Percentiles rank a stretch among this genome's conserved stretches.
Conservation (phyloP, 2,113 vertebrate genomes). For the Phyllostomus discolor region DNA sequence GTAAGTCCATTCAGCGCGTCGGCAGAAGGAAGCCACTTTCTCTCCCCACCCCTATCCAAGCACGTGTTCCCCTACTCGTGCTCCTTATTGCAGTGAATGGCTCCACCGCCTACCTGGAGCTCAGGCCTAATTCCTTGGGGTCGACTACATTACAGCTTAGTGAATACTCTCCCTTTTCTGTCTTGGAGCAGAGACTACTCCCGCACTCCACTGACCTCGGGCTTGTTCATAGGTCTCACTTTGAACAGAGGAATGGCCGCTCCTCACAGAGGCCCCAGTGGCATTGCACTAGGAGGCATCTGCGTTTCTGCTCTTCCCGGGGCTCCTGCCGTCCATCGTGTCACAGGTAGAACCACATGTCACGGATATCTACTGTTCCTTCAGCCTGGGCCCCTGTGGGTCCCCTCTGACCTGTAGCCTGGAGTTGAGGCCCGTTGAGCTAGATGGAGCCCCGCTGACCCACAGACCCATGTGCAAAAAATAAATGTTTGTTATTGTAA, state of each 20-base stretch:
- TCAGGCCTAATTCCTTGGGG: neutral
- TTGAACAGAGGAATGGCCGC: neutral
- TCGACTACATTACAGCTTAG: neutral
- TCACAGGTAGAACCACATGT: neutral
- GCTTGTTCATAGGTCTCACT: neutral
- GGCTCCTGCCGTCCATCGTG: neutral
- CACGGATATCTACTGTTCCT: neutral
- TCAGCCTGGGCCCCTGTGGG: neutral
- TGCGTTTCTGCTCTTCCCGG: too few relatives aligned
- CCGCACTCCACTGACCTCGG: neutral
- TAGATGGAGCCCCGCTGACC: neutral
- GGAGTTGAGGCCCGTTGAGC: neutral
- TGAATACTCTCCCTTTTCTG: neutral
- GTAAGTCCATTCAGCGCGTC: fast-evolving
- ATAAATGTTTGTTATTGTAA: neutral
- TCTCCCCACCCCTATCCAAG: neutral
- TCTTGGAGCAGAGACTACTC: neutral
- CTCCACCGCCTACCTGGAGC: neutral
- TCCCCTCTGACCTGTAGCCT: neutral
- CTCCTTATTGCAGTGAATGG: neutral
- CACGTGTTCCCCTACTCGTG: neutral
- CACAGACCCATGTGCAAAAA: neutral
- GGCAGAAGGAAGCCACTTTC: neutral
- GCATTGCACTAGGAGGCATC: neutral
- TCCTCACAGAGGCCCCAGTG: neutral